Conservation (phyloP, 2,113 vertebrate species). For the Pyrgilauda ruficollis region DNA sequence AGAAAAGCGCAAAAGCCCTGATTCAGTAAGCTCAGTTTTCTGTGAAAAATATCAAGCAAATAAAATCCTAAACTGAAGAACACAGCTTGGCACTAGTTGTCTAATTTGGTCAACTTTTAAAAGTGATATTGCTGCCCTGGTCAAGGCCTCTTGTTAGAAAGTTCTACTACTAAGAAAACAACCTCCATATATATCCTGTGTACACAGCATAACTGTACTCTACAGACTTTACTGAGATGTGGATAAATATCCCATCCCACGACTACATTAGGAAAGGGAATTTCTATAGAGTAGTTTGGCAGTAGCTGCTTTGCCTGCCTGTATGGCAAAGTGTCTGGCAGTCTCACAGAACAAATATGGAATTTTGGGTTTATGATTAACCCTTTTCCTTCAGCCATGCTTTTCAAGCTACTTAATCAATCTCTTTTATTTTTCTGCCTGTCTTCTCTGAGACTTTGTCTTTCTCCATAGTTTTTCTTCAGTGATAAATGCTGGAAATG, state of each 20-base stretch:
- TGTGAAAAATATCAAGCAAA: not conserved
- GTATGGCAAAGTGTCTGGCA: not conserved
- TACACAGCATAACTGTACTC: not conserved
- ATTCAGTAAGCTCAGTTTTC: not conserved
- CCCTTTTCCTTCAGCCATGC: not conserved
- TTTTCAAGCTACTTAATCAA: not conserved
- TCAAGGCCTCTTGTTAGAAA: not conserved
- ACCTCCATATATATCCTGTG: too few species aligned
- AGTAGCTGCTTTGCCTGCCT: not conserved
- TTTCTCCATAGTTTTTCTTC: not conserved
- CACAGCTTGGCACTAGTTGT: not conserved
- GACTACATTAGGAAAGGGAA: not conserved
- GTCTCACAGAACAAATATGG: not conserved
- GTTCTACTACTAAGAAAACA: not conserved
- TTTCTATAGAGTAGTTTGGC: not conserved
- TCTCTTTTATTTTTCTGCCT: not conserved
- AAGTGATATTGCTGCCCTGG: not conserved
- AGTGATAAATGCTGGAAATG: not conserved
- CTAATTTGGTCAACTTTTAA: not conserved
- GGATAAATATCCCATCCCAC: not conserved
- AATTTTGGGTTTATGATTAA: not conserved
- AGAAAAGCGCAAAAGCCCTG: accelerated
- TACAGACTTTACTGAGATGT: not conserved
- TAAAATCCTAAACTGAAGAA: not conserved
- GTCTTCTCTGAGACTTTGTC: not conserved